A percentile compares a stretch with the other conserved stretches of the same genome.
Conservation (phyloP, 1,140 invertebrate species). For the Phenacoccus solenopsis region DNA sequence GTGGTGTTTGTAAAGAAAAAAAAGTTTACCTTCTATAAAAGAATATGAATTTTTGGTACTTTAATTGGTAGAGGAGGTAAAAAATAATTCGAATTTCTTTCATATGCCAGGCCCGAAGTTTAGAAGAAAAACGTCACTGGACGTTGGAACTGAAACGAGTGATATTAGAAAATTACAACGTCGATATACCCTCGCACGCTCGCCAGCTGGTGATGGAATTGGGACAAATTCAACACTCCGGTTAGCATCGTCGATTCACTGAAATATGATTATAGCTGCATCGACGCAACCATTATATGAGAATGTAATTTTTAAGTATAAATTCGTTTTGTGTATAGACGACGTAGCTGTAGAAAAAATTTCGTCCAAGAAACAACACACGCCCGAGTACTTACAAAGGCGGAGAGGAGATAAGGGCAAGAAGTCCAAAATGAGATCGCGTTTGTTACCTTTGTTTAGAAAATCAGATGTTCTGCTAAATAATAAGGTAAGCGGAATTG, state of each 20-base stretch:
- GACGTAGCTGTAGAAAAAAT: conserved; percentile 36
- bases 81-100: too few relatives aligned
- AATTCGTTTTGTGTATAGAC: conserved; percentile 26
- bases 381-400: conserved; percentile 80
- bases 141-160: conserved; percentile 78
- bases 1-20: too few relatives aligned
- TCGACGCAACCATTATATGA: neutral
- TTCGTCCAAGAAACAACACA: conserved; percentile 56
- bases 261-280: neutral
- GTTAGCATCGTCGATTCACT: conserved; percentile 33
- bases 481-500: conserved; percentile 8
- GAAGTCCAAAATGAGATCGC: conserved; percentile 28
- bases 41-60: too few relatives aligned
- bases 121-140: conserved; percentile 90
- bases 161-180: conserved; percentile 88
- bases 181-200: conserved; percentile 84
- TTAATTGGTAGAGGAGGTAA: too few relatives aligned
- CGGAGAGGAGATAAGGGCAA: conserved; percentile 54
- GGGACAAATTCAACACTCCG: conserved; percentile 61
- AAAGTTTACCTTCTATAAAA: too few relatives aligned
- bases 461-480: neutral
- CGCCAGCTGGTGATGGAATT: conserved; percentile 83
- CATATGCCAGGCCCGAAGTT: conserved; percentile 60
- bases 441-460: conserved; percentile 5
- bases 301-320: neutral